Evolutionary conservation across 2,888 invertebrate genomes (phyloP).

Genomic region (Cordilura impudica): DNA sequence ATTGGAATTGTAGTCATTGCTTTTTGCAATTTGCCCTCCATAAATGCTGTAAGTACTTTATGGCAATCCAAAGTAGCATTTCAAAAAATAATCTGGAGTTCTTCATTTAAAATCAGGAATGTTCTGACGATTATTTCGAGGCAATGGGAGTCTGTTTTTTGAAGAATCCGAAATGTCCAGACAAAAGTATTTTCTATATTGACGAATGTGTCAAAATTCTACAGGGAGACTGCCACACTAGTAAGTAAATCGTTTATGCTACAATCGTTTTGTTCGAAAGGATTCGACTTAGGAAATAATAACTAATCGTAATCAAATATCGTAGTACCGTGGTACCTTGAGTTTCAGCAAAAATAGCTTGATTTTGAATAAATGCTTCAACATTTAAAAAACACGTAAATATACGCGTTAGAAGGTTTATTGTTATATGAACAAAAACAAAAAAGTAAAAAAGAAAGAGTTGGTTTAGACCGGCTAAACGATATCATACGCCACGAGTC

Average conservation of each 20-base stretch:
- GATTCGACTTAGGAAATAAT: too few relatives aligned
- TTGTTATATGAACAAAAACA: too few relatives aligned
- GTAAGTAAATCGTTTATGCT: background rate
- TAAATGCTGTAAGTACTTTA: background rate
- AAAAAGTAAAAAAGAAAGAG: too few relatives aligned
- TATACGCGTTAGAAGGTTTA: too few relatives aligned
- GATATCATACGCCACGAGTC: too few relatives aligned
- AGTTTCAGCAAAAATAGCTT: too few relatives aligned
- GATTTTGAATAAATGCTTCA: too few relatives aligned
- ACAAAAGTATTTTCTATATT: background rate
- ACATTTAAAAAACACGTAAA: too few relatives aligned
- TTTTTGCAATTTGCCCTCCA: background rate
- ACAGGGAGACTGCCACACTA: background rate
- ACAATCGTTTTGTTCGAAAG: too few relatives aligned
- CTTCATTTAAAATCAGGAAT: background rate
- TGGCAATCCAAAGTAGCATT: background rate
- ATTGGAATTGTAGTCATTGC: background rate
- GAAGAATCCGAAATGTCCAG: background rate
- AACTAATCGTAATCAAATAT: too few relatives aligned
- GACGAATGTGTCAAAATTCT: background rate
- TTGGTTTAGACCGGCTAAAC: too few relatives aligned
- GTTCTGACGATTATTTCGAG: background rate
- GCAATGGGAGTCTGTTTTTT: background rate
- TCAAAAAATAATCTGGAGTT: background rate
- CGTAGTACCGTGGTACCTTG: too few relatives aligned